phyloP scores from a whole-genome alignment of 2,113 vertebrate genomes.

The Neotoma lepida region DNA sequence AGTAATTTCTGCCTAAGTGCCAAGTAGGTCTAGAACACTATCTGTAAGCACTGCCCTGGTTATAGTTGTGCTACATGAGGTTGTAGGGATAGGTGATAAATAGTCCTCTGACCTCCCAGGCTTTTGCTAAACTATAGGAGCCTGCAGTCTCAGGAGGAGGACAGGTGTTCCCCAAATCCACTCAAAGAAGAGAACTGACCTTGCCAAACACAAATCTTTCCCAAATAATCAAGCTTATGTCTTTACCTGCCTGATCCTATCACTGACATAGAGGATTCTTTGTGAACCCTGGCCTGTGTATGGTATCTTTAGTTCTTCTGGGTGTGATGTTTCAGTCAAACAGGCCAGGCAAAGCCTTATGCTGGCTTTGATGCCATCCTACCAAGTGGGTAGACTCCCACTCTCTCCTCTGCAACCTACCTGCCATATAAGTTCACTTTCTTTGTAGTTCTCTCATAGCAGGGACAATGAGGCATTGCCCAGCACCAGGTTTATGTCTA shows the following conservation, averaged over 20 bases:
- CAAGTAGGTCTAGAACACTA: neutral
- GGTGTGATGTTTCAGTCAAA: neutral
- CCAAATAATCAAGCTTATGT: neutral
- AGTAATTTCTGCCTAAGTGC: neutral
- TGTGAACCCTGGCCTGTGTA: neutral
- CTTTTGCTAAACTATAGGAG: neutral
- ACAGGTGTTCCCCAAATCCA: neutral
- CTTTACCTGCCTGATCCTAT: neutral
- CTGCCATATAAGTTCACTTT: neutral
- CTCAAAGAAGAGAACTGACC: neutral
- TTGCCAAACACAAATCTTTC: neutral
- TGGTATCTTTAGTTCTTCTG: neutral
- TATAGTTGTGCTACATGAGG: neutral
- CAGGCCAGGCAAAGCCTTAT: neutral
- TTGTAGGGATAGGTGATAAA: neutral
- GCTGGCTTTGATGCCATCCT: neutral
- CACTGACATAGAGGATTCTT: neutral
- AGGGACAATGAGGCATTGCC: neutral
- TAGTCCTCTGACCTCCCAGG: neutral
- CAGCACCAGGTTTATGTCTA: neutral
- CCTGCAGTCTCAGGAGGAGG: neutral
- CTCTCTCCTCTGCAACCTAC: neutral
- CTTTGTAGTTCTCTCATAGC: neutral
- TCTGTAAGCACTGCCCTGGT: neutral
- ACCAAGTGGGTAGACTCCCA: neutral